Base-by-base conservation (phyloP, 2,797 vertebrate species). In the Pteropus rufus region DNA sequence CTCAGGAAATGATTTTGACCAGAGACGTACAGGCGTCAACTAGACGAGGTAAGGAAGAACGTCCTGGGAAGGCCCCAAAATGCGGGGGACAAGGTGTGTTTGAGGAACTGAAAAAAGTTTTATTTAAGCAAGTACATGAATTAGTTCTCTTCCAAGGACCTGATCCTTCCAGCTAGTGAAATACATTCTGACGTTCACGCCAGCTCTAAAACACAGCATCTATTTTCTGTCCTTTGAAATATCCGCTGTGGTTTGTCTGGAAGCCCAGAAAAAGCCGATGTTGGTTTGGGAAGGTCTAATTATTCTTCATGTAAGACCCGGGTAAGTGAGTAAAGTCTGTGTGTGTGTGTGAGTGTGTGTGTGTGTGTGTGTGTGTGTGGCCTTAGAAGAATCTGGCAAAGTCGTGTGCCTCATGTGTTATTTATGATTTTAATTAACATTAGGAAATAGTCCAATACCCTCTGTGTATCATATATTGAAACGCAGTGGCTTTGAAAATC, bases 371-470 rank as follows among this genome's bases (percentile, higher is more conserved):
- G 54, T 56, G 92, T 34, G 54, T 34, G 5, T 69, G 39, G 76
- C n/a, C 36, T 86, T 67, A 79, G 72, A 92, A 94, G 79, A 92
- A 87, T 58, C 82, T 83, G 58, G 31, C 65, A 58, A 94, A 93
- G 41, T 36, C 36, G 16, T 54, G 16, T 29, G 31, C 54, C 41
- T 91, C 3, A 0, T 69, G 80, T 86, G 41, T 80, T 54, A 62
- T 44, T 85, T 60, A 46, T 7, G n/a, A 93, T 84, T 79, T 83
- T 94, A 89, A 44, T 62, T 54, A 91, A 93, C 26, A 24, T 73
- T 41, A 77, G 44, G 62, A 95, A 83, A 84, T 31, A 56, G 58
- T 54, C 31, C 39, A 36, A 29, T 26, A 49, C 56, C 80, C 69
- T 89, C 60, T 83, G 87, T 79, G 65, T 89, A 1, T 23, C 21